Conservation (phyloP, 2,113 vertebrate genomes). For the Eulemur rufifrons region DNA sequence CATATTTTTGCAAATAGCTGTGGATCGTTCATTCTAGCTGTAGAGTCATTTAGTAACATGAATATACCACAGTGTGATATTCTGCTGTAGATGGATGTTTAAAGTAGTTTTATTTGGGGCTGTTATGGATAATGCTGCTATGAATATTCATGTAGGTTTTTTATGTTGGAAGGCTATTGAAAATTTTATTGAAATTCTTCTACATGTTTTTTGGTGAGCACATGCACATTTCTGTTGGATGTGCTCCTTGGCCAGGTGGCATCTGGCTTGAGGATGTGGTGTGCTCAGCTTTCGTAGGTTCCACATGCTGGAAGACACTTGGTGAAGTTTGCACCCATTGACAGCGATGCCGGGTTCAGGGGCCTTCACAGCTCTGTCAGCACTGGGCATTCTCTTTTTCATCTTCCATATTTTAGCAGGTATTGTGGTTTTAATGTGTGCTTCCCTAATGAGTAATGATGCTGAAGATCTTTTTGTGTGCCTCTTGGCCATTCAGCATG, state of each 20-base stretch:
- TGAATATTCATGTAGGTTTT: neutral
- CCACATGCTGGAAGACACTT: neutral
- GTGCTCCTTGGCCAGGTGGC: neutral
- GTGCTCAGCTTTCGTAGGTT: accelerated
- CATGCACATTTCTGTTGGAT: neutral
- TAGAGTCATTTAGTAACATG: neutral
- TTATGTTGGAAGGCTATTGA: neutral
- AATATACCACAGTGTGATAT: neutral
- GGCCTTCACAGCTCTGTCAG: neutral
- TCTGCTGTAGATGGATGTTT: neutral
- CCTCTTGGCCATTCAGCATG: neutral
- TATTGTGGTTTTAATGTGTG: neutral
- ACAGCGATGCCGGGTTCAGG: neutral
- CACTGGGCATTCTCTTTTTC: neutral
- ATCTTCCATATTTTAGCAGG: neutral
- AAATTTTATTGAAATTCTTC: neutral
- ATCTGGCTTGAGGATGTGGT: accelerated
- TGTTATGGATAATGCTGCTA: neutral
- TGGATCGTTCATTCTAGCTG: neutral
- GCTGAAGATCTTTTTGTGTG: neutral
- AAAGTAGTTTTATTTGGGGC: neutral
- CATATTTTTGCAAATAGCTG: neutral
- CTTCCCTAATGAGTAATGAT: neutral
- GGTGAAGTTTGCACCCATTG: neutral
- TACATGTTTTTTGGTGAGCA: neutral